Evolutionary conservation across 2,888 invertebrate genomes (phyloP), one percentile per base, ranked within the genome.

Genomic region (Troides helena): DNA sequence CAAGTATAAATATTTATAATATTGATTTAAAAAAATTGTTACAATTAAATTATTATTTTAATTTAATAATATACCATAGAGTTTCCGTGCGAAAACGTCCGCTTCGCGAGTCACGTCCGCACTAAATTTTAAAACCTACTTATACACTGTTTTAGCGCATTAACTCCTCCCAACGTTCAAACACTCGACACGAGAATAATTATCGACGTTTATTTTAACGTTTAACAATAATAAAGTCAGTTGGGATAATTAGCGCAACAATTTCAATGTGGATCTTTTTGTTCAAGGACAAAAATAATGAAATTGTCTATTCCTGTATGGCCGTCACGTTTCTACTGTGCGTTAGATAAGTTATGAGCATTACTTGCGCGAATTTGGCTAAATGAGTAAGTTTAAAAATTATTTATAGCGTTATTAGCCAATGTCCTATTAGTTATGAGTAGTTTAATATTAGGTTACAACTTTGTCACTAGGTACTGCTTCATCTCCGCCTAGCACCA

Each of bases 271-370:
- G 57, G 25, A 61, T 65, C 36, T 69, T 57, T 59, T 69, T 68
- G 62, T 71, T 73, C 73, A 72, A 74, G 72, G 75, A 70, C 72
- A 67, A 59, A 39, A 71, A 71, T 65, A 60, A 60, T 61, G 64
- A 39, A 64, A 30, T 71, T 70, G 67, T 68, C 63, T 69, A 68
- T 68, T 46, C 53, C 56, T 61, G n/a, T 58, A 50, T 67, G 68
- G 62, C 66, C 57, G 61, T 46, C 61, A 64, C 60, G 25, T 62
- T 60, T 62, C 12, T 12, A 10, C n/a, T 57, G 8, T 25, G 25
- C 21, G 59, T 59, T 53, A 64, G n/a, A 60, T 53, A 53, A 53
- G 53, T 53, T 53, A 53, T n/a, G 53, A 17, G n/a, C 39, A 39
- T 39, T 39, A 39, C 39, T 39, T 39, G 39, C 39, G 39, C 39